These are phyloP conservation scores for Cirrhinus mrigala DNA, from an alignment of 2,797 vertebrate species.

Conservation along the genomic window DNA sequence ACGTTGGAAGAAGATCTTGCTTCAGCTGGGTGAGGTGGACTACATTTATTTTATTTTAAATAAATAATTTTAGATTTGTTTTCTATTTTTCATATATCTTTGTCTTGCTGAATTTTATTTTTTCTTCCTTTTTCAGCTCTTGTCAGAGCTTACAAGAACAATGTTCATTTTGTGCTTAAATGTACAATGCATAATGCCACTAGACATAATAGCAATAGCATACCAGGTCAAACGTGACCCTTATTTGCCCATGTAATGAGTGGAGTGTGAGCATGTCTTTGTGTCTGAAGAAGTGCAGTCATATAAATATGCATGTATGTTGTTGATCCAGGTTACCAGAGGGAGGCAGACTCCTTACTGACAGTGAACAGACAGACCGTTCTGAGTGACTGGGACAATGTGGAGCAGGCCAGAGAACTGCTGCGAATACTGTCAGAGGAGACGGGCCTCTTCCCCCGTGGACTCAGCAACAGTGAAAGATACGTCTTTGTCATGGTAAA, in stretches of 20 bases:
- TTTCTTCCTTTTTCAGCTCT: background rate
- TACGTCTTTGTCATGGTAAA: conserved; percentile 90
- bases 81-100: background rate
- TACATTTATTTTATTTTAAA: background rate
- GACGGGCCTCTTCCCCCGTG: conserved; percentile 85
- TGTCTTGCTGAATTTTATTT: background rate
- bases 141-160: background rate
- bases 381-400: conserved; percentile 82
- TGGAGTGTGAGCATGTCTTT: background rate
- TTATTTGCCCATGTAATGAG: background rate
- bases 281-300: background rate
- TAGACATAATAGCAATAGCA: background rate
- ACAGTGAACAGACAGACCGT: conserved; percentile 85
- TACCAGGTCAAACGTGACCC: conserved; percentile 14
- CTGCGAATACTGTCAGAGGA: conserved; percentile 85
- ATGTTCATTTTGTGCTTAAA: background rate
- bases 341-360: conserved; percentile 87
- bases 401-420: conserved; percentile 81
- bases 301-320: background rate
- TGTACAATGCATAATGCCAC: background rate
- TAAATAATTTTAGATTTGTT: background rate
- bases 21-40: conserved; percentile 84
- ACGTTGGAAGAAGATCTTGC: conserved; percentile 88
- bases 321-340: conserved; percentile 85
- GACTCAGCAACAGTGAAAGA: conserved; percentile 81